Evolutionary conservation across 2,888 invertebrate species (phyloP).

Genomic region (Hypselothyrea guttata): DNA sequence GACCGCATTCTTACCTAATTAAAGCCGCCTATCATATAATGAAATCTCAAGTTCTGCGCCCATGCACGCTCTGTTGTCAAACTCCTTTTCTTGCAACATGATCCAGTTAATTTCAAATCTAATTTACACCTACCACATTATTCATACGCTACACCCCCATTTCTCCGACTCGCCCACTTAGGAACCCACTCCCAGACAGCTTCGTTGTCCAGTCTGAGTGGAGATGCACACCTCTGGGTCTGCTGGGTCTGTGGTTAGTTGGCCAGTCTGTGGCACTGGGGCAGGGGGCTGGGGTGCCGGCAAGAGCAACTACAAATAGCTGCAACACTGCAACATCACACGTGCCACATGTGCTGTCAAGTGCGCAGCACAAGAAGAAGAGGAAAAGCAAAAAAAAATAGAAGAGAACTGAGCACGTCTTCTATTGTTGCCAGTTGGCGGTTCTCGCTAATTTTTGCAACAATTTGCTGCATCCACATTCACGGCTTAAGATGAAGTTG

Average conservation of each 20-base stretch:
- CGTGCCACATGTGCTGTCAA: conserved; percentile 77
- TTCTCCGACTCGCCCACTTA: conserved; percentile 1
- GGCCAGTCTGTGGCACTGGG: conserved; percentile 32
- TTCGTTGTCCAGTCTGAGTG: conserved; percentile 33
- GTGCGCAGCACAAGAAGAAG: conserved; percentile 51
- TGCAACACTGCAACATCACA: conserved; percentile 46
- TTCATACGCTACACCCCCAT: conserved; percentile 31
- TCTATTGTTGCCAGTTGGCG: conserved; percentile 49
- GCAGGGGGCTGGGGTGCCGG: conserved; percentile 33
- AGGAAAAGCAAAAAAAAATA: not conserved
- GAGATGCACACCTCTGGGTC: conserved; percentile 22
- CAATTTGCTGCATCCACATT: conserved; percentile 72
- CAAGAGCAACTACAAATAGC: conserved; percentile 16
- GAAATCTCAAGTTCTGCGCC: not conserved
- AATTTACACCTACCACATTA: conserved; percentile 45
- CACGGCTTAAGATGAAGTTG: conserved; percentile 34
- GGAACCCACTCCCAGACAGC: conserved; percentile 31
- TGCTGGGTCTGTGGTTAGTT: conserved; percentile 27
- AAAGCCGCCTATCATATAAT: not conserved
- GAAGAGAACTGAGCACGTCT: conserved; percentile 45
- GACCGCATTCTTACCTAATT: no score
- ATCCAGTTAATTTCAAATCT: conserved; percentile 36
- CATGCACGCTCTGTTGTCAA: not conserved
- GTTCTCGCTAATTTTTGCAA: conserved; percentile 55
- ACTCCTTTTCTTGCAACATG: conserved; percentile 1